Percentiles rank a stretch among this genome's conserved stretches.
Conservation (phyloP, 1,140 invertebrate species). For the Sinella curviseta region DNA sequence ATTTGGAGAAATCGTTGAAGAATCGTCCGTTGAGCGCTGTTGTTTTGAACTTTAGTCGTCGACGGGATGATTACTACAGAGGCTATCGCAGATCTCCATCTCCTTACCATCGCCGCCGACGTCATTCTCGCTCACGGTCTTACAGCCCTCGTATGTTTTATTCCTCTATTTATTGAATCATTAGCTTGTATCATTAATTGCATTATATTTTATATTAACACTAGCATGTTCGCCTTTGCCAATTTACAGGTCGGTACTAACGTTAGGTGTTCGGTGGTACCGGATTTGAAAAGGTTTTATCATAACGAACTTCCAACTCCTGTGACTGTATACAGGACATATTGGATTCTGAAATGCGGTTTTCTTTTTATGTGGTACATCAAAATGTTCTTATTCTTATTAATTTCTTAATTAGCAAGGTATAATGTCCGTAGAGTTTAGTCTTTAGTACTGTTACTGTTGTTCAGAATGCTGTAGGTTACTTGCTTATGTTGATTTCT, state of each 20-base stretch:
- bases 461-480: not conserved
- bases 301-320: not conserved
- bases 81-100: conserved; percentile 64
- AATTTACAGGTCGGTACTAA: not conserved
- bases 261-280: not conserved
- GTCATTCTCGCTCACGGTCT: conserved; percentile 75
- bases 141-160: conserved; percentile 79
- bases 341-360: not conserved
- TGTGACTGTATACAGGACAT: not conserved
- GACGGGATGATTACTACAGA: conserved; percentile 29
- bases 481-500: too few species aligned
- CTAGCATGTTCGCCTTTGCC: too few species aligned
- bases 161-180: not conserved
- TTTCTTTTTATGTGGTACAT: conserved; percentile 1
- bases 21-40: too few species aligned
- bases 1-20: conserved; percentile 14
- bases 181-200: too few species aligned
- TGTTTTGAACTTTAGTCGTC: not conserved
- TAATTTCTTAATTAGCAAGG: not conserved
- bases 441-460: not conserved
- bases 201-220: not conserved
- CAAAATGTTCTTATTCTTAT: not conserved
- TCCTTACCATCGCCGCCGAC: conserved; percentile 61
- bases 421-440: not conserved
- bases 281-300: not conserved